phyloP scores from a whole-genome alignment of 2,797 vertebrate species.

The Nasua narica region DNA sequence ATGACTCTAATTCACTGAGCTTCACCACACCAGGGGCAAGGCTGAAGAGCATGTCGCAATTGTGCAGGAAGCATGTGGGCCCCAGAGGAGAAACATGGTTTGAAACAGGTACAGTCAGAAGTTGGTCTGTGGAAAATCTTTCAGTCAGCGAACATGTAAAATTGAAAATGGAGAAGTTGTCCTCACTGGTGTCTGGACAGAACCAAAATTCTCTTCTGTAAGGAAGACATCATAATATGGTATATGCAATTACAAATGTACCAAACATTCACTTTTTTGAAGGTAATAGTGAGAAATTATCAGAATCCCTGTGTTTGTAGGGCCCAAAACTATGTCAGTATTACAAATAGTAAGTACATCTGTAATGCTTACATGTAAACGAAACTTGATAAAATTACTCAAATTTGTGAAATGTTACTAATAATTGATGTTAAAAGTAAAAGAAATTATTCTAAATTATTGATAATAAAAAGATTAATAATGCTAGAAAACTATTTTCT shows the following conservation, averaged over 20 bases:
- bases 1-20: background rate
- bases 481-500: background rate
- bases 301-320: background rate
- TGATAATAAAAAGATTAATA: constrained; percentile 23
- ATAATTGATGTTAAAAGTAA: background rate
- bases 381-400: background rate
- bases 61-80: background rate
- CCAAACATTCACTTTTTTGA: background rate
- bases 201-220: background rate
- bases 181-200: background rate
- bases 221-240: background rate
- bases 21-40: background rate
- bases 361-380: background rate
- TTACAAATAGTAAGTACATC: background rate
- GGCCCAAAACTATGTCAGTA: background rate
- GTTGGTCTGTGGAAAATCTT: background rate
- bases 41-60: background rate
- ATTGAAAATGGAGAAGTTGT: background rate
- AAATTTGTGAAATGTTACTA: background rate
- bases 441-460: background rate
- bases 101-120: background rate
- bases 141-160: background rate
- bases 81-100: background rate
- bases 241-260: background rate
- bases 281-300: background rate